phyloP scores from a whole-genome alignment of 2,797 vertebrate genomes.

The Miichthys miiuy region DNA sequence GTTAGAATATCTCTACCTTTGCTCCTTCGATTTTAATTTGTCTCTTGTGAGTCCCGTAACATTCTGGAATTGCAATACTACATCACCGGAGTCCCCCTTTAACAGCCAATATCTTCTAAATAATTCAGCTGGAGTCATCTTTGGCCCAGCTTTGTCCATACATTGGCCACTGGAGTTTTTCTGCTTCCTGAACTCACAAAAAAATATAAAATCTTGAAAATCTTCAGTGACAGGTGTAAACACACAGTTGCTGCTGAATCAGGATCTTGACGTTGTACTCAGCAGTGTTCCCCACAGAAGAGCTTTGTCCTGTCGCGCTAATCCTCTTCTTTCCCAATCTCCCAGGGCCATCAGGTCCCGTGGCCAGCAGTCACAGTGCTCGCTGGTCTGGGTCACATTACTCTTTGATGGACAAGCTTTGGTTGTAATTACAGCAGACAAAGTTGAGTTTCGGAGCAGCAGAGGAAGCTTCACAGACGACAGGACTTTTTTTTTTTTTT shows the following conservation, averaged over 20 bases:
- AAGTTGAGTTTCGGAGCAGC: constrained; percentile 27
- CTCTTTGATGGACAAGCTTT: constrained; percentile 6
- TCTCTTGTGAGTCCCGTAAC: background rate
- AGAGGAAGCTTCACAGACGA: constrained; percentile 28
- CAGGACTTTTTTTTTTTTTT: constrained; percentile 22
- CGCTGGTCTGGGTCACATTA: constrained; percentile 3
- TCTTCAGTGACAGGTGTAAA: background rate
- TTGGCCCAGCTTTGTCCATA: background rate
- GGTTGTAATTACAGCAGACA: constrained; percentile 45
- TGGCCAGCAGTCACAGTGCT: background rate
- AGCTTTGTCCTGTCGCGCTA: background rate
- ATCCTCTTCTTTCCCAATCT: constrained; percentile 10
- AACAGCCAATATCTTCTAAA: background rate
- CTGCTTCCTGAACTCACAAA: background rate
- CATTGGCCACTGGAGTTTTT: background rate
- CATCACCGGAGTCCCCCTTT: background rate
- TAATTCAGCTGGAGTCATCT: background rate
- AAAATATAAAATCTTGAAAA: background rate
- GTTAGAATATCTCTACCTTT: background rate
- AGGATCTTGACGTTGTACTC: constrained; percentile 5
- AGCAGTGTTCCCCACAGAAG: constrained; percentile 19
- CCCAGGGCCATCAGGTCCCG: background rate
- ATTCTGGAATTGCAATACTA: background rate
- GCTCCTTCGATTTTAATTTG: background rate
- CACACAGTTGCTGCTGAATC: background rate